Percentiles rank a stretch among this genome's conserved stretches.
phyloP scores from a whole-genome alignment of 2,797 vertebrate genomes.

The Lithobates sylvaticus region DNA sequence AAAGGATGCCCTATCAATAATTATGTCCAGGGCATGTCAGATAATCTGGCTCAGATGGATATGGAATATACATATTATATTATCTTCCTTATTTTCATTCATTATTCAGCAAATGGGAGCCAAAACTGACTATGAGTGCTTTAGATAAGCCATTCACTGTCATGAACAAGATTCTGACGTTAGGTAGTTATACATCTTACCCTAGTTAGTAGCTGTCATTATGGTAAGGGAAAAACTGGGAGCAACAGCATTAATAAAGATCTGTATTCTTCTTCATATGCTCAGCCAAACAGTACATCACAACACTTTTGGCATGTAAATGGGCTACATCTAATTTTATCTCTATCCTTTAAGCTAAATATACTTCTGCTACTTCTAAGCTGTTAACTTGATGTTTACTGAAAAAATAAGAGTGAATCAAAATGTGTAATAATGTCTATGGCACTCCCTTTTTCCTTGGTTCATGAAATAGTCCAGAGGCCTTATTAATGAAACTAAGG shows the following conservation, averaged over 20 bases:
- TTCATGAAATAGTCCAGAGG: too few species aligned
- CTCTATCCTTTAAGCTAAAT: conserved; percentile 47
- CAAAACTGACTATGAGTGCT: neutral
- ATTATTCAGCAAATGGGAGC: neutral
- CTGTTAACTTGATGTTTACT: conserved; percentile 35
- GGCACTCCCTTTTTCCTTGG: too few species aligned
- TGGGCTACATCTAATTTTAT: conserved; percentile 47
- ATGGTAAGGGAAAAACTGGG: neutral
- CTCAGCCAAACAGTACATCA: conserved; percentile 35
- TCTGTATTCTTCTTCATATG: conserved; percentile 19
- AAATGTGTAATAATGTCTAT: too few species aligned
- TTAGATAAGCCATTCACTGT: neutral
- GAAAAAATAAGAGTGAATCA: neutral
- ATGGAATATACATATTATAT: too few species aligned
- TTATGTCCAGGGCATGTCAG: too few species aligned
- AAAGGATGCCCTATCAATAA: too few species aligned
- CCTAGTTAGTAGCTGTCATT: conserved; percentile 21
- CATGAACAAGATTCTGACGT: conserved; percentile 2
- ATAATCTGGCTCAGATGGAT: too few species aligned
- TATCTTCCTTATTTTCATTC: neutral
- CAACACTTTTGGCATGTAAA: conserved; percentile 41
- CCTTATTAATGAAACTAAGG: too few species aligned
- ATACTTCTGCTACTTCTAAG: conserved; percentile 36
- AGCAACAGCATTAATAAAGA: conserved; percentile 6
- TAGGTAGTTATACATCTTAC: neutral